These are phyloP conservation scores for Cygnus atratus DNA, from an alignment of 2,113 vertebrate genomes.

Conservation along the genomic window DNA sequence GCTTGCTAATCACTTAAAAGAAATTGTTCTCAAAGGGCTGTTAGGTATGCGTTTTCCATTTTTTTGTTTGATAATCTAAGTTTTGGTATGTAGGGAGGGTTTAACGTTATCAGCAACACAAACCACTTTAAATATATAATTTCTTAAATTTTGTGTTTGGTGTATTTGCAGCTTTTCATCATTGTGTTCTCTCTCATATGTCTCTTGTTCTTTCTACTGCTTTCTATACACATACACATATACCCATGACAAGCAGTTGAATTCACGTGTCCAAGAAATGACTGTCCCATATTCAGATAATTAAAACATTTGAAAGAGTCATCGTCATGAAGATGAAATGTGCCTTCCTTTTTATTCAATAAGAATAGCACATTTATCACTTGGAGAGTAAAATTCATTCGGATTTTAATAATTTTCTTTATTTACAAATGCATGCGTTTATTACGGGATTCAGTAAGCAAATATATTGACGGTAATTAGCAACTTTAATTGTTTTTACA, in stretches of 20 bases:
- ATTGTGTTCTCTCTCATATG: not conserved
- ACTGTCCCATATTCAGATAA: not conserved
- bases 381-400: not conserved
- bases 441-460: not conserved
- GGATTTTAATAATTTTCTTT: not conserved
- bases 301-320: not conserved
- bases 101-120: not conserved
- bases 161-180: not conserved
- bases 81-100: not conserved
- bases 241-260: fast-evolving
- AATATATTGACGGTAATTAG: not conserved
- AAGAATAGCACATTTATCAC: not conserved
- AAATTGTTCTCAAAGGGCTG: not conserved
- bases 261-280: not conserved
- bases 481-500: not conserved
- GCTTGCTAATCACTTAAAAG: not conserved
- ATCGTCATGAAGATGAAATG: not conserved
- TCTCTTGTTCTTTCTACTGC: not conserved
- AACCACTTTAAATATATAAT: not conserved
- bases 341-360: not conserved
- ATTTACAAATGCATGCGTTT: not conserved
- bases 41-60: not conserved
- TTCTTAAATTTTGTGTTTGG: not conserved
- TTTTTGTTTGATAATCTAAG: not conserved
- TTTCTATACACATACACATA: not conserved